Evolutionary conservation across 2,797 vertebrate species (phyloP).

Genomic region (Rhinichthys osculus): DNA sequence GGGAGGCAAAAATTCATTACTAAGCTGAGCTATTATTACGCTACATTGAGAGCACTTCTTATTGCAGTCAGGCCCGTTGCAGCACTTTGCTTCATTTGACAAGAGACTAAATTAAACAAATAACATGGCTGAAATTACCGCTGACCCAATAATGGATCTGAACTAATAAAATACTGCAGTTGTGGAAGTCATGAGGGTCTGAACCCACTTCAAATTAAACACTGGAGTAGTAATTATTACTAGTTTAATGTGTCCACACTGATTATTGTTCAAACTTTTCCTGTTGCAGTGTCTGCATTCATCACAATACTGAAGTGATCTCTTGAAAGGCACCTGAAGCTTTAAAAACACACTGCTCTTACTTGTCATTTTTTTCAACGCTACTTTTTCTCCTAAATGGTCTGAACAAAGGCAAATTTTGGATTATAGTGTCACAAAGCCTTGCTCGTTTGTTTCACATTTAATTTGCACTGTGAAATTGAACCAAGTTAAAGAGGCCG

Average conservation of each 20-base stretch:
- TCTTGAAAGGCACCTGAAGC: too few species aligned
- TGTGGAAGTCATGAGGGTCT: slow-evolving; percentile 29
- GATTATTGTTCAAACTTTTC: slow-evolving; percentile 5
- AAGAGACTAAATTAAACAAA: slow-evolving; percentile 41
- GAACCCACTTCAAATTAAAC: slow-evolving; percentile 33
- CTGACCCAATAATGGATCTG: slow-evolving; percentile 44
- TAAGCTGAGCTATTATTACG: slow-evolving; percentile 38
- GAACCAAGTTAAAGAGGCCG: not conserved
- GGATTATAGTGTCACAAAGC: not conserved
- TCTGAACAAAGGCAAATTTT: not conserved
- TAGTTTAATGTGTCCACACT: not conserved
- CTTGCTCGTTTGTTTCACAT: not conserved
- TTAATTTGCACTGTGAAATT: not conserved
- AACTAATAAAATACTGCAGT: slow-evolving; percentile 39
- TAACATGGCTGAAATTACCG: slow-evolving; percentile 46
- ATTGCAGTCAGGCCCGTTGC: slow-evolving; percentile 41
- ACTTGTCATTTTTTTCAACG: not conserved
- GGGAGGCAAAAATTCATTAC: slow-evolving; percentile 42
- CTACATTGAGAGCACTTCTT: slow-evolving; percentile 27
- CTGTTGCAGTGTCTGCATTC: not conserved
- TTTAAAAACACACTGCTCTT: not conserved
- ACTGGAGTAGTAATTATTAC: slow-evolving; percentile 7
- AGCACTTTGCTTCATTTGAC: slow-evolving; percentile 46
- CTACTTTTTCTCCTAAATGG: not conserved
- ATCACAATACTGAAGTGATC: not conserved